These are phyloP conservation scores for Conopomorpha cramerella DNA, from an alignment of 1,140 invertebrate genomes.

Conservation along the genomic window DNA sequence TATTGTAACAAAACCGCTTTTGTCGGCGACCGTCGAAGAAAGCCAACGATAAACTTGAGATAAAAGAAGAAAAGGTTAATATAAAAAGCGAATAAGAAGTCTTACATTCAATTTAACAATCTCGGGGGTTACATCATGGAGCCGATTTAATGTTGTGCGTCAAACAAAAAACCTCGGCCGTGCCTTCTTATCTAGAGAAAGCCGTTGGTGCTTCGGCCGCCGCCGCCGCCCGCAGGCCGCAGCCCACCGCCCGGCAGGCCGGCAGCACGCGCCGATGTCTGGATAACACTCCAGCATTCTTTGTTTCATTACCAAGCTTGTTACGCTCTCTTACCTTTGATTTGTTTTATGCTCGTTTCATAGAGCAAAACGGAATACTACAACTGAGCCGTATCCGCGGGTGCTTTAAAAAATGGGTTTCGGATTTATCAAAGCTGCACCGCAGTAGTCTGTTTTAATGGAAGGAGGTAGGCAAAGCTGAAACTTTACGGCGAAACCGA, in stretches of 20 bases:
- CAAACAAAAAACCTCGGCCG: constrained; percentile 25
- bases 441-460: no score
- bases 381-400: no score
- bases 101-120: constrained; percentile 35
- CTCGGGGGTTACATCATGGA: constrained; percentile 22
- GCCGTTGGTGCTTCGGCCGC: no score
- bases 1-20: constrained; percentile 1
- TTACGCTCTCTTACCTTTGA: no score
- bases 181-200: constrained; percentile 35
- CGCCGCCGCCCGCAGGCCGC: no score
- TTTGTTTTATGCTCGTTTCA: no score
- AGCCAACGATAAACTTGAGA: constrained; percentile 16
- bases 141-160: constrained; percentile 37
- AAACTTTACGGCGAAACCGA: no score
- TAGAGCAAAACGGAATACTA: no score
- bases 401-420: no score
- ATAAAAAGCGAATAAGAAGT: constrained; percentile 16
- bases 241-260: no score
- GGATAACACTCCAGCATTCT: constrained; percentile 29
- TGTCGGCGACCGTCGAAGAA: constrained; percentile 7
- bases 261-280: constrained; percentile 23
- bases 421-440: no score
- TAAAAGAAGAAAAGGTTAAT: constrained; percentile 12
- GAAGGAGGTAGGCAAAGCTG: no score
- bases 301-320: constrained; percentile 35